A percentile compares a stretch with the other conserved stretches of the same genome.
These are phyloP conservation scores for Pyrocephalus nanus DNA, from an alignment of 2,797 vertebrate genomes.

Conservation along the genomic window DNA sequence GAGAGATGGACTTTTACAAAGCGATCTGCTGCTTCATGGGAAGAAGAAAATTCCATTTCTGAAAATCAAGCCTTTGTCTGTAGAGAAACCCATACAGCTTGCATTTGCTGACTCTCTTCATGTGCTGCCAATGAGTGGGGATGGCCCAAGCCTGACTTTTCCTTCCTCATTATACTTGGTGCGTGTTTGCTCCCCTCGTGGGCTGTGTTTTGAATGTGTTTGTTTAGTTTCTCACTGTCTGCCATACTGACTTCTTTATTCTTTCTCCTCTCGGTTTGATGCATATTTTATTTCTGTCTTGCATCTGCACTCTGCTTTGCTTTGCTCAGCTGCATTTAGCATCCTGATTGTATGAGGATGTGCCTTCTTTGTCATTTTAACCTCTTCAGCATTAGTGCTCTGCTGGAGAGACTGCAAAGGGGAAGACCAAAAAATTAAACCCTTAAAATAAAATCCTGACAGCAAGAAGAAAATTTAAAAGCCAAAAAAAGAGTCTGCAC, in stretches of 20 bases:
- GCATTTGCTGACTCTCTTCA: slow-evolving; percentile 1
- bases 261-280: neutral
- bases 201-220: slow-evolving; percentile 44
- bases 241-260: slow-evolving; percentile 67
- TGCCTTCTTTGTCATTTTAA: slow-evolving; percentile 23
- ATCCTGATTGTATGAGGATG: slow-evolving; percentile 8
- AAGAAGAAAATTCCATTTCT: slow-evolving; percentile 13
- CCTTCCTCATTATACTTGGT: neutral
- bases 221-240: slow-evolving; percentile 54
- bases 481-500: fast-evolving
- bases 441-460: neutral
- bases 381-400: neutral
- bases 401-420: neutral
- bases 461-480: neutral
- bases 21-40: neutral
- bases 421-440: neutral
- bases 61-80: slow-evolving; percentile 11
- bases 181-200: slow-evolving; percentile 32
- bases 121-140: neutral
- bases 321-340: slow-evolving; percentile 51
- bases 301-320: slow-evolving; percentile 50
- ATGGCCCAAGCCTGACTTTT: slow-evolving; percentile 10
- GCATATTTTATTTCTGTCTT: slow-evolving; percentile 57
- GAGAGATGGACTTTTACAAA: neutral
- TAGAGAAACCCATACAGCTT: neutral